phyloP scores from a whole-genome alignment of 2,888 invertebrate species.

The Conistra vaccinii region DNA sequence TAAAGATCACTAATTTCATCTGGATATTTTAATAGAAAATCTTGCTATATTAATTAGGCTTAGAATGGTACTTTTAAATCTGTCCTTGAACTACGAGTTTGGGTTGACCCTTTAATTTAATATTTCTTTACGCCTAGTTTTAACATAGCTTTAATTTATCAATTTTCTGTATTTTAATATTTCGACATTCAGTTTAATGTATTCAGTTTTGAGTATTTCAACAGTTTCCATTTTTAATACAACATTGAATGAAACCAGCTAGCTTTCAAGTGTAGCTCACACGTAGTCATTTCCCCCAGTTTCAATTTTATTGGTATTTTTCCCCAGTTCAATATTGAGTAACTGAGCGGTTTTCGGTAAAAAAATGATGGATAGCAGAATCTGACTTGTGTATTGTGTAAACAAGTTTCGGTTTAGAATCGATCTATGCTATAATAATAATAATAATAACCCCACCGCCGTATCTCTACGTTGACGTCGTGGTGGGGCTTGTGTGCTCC shows the following conservation, averaged over 20 bases:
- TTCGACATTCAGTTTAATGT: neutral
- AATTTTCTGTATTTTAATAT: neutral
- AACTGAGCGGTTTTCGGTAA: slow-evolving; percentile 3
- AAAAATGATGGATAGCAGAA: slow-evolving; percentile 23
- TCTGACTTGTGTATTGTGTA: neutral
- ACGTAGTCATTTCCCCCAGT: neutral
- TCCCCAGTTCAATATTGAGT: slow-evolving; percentile 7
- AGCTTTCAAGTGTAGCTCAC: neutral
- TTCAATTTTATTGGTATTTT: slow-evolving; percentile 7
- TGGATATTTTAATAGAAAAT: neutral
- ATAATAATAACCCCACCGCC: too few species aligned
- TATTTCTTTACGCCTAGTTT: neutral
- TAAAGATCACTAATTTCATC: neutral
- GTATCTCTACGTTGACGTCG: too few species aligned
- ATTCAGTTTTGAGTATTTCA: neutral
- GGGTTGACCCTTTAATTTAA: neutral
- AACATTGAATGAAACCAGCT: neutral
- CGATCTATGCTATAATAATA: too few species aligned
- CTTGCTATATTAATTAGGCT: neutral
- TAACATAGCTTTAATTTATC: neutral
- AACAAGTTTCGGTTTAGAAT: slow-evolving; percentile 19
- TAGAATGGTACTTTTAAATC: neutral
- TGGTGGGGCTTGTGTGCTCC: too few species aligned
- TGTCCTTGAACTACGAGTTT: neutral
- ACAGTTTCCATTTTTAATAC: neutral